These are phyloP conservation scores for Spisula subtruncata DNA, from an alignment of 2,888 invertebrate genomes.

Conservation along the genomic window DNA sequence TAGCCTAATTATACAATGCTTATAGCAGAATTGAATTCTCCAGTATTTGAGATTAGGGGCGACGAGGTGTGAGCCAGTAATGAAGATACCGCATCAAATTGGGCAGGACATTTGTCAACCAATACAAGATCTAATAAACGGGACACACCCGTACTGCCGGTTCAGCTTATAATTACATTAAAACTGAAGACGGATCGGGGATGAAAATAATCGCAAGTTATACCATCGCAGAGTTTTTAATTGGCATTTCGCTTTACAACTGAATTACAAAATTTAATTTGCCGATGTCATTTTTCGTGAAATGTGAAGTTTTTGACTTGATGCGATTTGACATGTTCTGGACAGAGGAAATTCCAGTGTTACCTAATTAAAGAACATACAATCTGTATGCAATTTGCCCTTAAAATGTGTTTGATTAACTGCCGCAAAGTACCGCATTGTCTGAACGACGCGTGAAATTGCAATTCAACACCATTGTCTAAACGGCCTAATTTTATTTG, in stretches of 20 bases:
- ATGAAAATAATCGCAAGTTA: slow-evolving; percentile 57
- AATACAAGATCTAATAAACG: slow-evolving; percentile 43
- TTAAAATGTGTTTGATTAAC: slow-evolving; percentile 24
- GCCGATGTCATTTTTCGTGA: slow-evolving; percentile 42
- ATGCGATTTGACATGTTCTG: slow-evolving; percentile 36
- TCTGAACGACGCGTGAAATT: background rate
- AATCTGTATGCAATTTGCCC: slow-evolving; percentile 30
- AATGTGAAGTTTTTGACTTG: slow-evolving; percentile 31
- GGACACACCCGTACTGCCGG: slow-evolving; percentile 39
- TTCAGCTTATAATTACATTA: slow-evolving; percentile 36
- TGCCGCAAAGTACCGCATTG: background rate
- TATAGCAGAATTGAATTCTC: slow-evolving; percentile 40
- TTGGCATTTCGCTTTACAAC: slow-evolving; percentile 42
- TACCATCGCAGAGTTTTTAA: slow-evolving; percentile 43
- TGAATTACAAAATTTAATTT: slow-evolving; percentile 52
- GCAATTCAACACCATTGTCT: background rate
- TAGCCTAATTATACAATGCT: slow-evolving; percentile 31
- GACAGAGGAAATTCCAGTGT: background rate
- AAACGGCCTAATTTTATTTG: background rate
- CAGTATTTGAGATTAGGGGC: slow-evolving; percentile 4
- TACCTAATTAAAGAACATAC: slow-evolving; percentile 16
- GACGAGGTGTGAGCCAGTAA: slow-evolving; percentile 36
- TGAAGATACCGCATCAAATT: slow-evolving; percentile 17
- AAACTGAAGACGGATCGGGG: slow-evolving; percentile 47
- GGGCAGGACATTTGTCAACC: slow-evolving; percentile 47